These are phyloP conservation scores for Bos taurus DNA, from an alignment of 2,113 vertebrate genomes.

Conservation along the genomic window DNA sequence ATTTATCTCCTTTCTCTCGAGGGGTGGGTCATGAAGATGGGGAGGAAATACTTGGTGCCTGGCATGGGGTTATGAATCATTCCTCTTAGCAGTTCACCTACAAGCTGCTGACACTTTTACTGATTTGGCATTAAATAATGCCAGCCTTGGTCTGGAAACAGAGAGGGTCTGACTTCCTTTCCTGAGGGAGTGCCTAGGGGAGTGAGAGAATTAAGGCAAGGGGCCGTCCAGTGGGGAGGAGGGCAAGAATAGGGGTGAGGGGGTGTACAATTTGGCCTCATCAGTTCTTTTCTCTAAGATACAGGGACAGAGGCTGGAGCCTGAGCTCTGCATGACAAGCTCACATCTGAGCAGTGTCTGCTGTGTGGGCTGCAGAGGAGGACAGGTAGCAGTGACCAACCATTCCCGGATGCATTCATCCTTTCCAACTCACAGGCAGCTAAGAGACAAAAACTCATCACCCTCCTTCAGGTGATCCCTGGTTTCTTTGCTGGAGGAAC, in stretches of 20 bases:
- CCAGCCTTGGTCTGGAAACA: conserved; percentile 14
- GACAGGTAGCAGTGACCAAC: not conserved
- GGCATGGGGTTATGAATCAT: conserved; percentile 73
- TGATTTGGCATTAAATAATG: conserved; percentile 71
- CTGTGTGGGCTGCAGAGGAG: not conserved
- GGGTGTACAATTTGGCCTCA: not conserved
- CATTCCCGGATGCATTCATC: accelerated
- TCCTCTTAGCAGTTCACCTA: conserved; percentile 54
- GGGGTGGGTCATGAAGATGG: conserved; percentile 49
- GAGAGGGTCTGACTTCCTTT: not conserved
- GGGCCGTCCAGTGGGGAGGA: accelerated
- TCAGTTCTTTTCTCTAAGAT: not conserved
- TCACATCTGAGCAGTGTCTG: not conserved
- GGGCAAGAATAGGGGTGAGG: too few relatives aligned
- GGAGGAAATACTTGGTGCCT: conserved; percentile 66
- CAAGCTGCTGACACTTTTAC: conserved; percentile 56
- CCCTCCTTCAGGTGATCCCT: not conserved
- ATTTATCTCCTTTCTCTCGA: conserved; percentile 74
- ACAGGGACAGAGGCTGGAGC: not conserved
- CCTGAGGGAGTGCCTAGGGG: not conserved
- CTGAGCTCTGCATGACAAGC: not conserved
- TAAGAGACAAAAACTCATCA: not conserved
- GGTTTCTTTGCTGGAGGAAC: not conserved
- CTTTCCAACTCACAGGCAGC: not conserved
- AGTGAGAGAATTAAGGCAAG: not conserved